These are phyloP conservation scores for Orestias chungarensis DNA, from an alignment of 2,797 vertebrate genomes.

Conservation along the genomic window DNA sequence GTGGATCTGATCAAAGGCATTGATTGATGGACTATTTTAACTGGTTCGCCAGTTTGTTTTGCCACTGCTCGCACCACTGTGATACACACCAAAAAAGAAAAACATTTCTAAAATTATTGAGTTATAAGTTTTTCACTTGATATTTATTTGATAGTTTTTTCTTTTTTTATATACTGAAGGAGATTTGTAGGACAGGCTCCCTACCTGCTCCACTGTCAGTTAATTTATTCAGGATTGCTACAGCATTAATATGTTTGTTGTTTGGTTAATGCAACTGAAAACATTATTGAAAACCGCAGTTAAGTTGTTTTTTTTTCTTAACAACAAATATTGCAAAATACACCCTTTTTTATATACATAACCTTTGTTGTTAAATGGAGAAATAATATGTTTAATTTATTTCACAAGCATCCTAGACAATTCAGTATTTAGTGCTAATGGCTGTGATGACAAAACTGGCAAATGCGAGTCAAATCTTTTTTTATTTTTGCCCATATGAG, in stretches of 20 bases:
- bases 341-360: neutral
- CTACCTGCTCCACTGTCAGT: neutral
- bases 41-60: neutral
- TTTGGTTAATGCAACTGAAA: neutral
- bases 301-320: neutral
- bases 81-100: no score
- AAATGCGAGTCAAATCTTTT: no score
- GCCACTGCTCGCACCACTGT: neutral
- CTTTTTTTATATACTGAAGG: neutral
- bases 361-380: neutral
- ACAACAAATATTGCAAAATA: neutral
- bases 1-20: neutral
- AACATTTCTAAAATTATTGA: neutral
- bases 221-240: neutral
- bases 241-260: neutral
- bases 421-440: no score
- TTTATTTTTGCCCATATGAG: no score
- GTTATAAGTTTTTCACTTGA: neutral
- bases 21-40: conserved; percentile 2
- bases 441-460: no score
- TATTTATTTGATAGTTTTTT: no score
- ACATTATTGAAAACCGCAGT: neutral
- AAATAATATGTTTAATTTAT: neutral
- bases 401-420: no score
- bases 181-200: neutral